Evolutionary conservation across 2,113 vertebrate genomes (phyloP).

Genomic region (Mesoclemmys tuberculata): DNA sequence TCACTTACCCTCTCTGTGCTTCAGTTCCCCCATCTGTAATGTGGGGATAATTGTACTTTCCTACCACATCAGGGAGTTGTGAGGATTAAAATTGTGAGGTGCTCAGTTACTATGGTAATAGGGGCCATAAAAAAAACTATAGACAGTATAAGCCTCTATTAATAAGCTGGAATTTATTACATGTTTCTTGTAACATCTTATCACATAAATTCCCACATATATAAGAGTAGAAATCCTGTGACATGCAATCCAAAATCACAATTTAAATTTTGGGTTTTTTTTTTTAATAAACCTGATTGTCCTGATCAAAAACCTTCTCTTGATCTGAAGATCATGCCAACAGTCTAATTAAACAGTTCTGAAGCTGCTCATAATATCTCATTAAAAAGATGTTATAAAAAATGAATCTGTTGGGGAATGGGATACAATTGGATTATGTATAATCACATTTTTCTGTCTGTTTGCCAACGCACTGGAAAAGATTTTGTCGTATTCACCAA

Average conservation of each 20-base stretch:
- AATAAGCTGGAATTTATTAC: neutral
- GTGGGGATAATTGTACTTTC: neutral
- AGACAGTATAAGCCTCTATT: neutral
- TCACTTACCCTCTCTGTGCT: neutral
- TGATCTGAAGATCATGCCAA: slow-evolving; percentile 16
- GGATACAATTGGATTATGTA: slow-evolving; percentile 34
- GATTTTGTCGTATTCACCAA: neutral
- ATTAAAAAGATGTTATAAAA: slow-evolving; percentile 36
- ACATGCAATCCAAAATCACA: neutral
- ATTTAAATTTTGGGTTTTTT: neutral
- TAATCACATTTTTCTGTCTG: slow-evolving; percentile 36
- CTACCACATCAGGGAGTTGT: neutral
- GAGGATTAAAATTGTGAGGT: neutral
- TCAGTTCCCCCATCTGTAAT: neutral
- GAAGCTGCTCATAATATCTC: slow-evolving; percentile 37
- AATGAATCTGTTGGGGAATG: slow-evolving; percentile 34
- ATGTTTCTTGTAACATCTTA: neutral
- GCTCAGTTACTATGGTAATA: neutral
- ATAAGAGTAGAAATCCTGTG: neutral
- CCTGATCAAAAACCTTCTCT: slow-evolving; percentile 11
- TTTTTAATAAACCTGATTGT: neutral
- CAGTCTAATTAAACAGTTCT: slow-evolving; percentile 52
- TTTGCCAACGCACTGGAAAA: slow-evolving; percentile 56
- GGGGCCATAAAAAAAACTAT: neutral
- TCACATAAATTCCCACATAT: neutral